Conservation (phyloP, 1,140 invertebrate genomes). For the Cotesia glomerata region DNA sequence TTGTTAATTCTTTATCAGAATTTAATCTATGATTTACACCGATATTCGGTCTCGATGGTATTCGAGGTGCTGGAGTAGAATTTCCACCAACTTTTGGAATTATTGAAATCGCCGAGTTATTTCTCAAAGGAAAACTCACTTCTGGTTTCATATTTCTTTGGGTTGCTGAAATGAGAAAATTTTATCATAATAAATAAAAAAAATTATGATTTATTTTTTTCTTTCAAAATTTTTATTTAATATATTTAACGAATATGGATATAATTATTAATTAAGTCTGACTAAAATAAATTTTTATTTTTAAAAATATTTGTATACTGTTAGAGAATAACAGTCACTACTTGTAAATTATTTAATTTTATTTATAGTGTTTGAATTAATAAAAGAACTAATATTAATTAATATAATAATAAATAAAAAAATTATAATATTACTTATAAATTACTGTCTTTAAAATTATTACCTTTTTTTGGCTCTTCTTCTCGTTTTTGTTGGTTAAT, state of each 20-base stretch:
- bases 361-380: too few species aligned
- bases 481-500: slow-evolving; percentile 70
- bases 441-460: slow-evolving; percentile 27
- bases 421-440: not conserved
- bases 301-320: too few species aligned
- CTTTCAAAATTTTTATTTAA: too few species aligned
- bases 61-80: slow-evolving; percentile 48
- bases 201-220: too few species aligned
- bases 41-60: slow-evolving; percentile 47
- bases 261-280: too few species aligned
- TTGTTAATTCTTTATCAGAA: slow-evolving; percentile 49
- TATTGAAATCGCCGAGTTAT: slow-evolving; percentile 73
- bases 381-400: slow-evolving; percentile 16
- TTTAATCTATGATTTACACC: slow-evolving; percentile 55
- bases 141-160: slow-evolving; percentile 65
- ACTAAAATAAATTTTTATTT: too few species aligned
- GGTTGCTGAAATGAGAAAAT: slow-evolving; percentile 60
- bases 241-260: too few species aligned
- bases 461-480: slow-evolving; percentile 66
- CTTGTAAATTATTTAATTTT: too few species aligned
- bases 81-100: slow-evolving; percentile 65
- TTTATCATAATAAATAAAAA: slow-evolving; percentile 39
- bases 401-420: not conserved
- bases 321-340: too few species aligned
- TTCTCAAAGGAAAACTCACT: slow-evolving; percentile 66